A percentile compares a stretch with the other conserved stretches of the same genome.
These are phyloP conservation scores for Stictocephala bisonia DNA, from an alignment of 2,888 invertebrate species.

Conservation along the genomic window DNA sequence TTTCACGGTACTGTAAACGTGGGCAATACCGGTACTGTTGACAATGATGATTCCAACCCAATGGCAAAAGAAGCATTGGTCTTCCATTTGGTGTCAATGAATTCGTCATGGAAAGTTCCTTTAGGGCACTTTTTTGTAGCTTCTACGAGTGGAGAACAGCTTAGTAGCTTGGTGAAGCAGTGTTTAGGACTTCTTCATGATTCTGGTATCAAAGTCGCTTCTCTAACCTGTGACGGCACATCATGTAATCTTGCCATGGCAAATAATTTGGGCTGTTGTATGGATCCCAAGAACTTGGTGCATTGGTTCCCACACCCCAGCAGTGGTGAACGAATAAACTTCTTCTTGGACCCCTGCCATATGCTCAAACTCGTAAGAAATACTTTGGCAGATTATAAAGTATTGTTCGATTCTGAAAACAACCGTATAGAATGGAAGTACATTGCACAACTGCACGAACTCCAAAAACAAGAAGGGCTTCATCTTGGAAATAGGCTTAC, in stretches of 20 bases:
- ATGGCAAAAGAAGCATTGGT: conserved; percentile 40
- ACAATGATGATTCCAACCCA: conserved; percentile 26
- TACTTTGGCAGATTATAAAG: conserved; percentile 55
- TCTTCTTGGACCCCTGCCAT: conserved; percentile 54
- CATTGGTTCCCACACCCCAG: conserved; percentile 45
- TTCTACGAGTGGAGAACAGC: conserved; percentile 24
- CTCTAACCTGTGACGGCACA: conserved; percentile 46
- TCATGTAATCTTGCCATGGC: conserved; percentile 44
- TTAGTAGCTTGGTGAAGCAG: conserved; percentile 40
- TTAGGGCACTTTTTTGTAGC: conserved; percentile 37
- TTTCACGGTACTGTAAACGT: conserved; percentile 38
- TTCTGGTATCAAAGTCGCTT: conserved; percentile 36
- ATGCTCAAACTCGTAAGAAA: conserved; percentile 59
- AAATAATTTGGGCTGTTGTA: conserved; percentile 38
- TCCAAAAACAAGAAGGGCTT: conserved; percentile 56
- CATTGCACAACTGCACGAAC: conserved; percentile 53
- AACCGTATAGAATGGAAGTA: conserved; percentile 54
- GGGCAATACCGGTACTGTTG: conserved; percentile 21
- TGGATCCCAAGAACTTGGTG: conserved; percentile 34
- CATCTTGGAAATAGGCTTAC: conserved; percentile 56
- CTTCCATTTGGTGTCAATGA: conserved; percentile 39
- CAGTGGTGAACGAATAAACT: conserved; percentile 29
- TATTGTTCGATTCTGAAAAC: conserved; percentile 44
- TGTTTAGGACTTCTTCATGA: conserved; percentile 41
- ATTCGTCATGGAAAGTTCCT: conserved; percentile 41